These are phyloP conservation scores for Ptiloglossa arizonensis DNA, from an alignment of 1,140 invertebrate species.

Conservation along the genomic window DNA sequence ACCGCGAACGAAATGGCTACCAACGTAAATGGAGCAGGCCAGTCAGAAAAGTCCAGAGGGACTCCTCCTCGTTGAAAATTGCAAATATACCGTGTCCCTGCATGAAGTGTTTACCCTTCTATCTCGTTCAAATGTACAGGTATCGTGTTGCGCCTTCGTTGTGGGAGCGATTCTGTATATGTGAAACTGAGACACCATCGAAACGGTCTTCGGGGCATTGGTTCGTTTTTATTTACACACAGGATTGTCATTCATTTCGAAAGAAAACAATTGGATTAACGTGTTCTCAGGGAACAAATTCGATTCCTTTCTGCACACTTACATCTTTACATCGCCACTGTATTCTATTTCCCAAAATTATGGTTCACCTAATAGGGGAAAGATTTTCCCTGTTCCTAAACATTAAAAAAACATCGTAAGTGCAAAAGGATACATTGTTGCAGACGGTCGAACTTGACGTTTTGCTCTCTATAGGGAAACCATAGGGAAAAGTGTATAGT, in stretches of 20 bases:
- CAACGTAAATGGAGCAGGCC: background rate
- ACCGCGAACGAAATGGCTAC: background rate
- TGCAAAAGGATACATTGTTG: no score
- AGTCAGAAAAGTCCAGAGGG: background rate
- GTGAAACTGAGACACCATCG: background rate
- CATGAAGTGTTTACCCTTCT: background rate
- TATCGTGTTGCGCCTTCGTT: background rate
- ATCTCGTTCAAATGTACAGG: background rate
- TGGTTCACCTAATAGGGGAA: no score
- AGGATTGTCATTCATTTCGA: background rate
- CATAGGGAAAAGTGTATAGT: no score
- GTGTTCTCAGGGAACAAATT: background rate
- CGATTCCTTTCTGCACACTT: no score
- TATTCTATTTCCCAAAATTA: no score
- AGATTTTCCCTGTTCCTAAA: no score
- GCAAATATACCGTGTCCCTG: slow-evolving; percentile 3
- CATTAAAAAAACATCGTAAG: no score
- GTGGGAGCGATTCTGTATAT: background rate
- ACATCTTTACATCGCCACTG: no score
- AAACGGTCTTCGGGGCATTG: background rate
- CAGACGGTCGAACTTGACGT: no score
- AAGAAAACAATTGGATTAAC: background rate
- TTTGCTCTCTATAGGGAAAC: no score
- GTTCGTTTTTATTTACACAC: background rate
- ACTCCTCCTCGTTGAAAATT: slow-evolving; percentile 8